Base-by-base conservation (phyloP, 2,888 invertebrate species). In the Hecatera dysodea region DNA sequence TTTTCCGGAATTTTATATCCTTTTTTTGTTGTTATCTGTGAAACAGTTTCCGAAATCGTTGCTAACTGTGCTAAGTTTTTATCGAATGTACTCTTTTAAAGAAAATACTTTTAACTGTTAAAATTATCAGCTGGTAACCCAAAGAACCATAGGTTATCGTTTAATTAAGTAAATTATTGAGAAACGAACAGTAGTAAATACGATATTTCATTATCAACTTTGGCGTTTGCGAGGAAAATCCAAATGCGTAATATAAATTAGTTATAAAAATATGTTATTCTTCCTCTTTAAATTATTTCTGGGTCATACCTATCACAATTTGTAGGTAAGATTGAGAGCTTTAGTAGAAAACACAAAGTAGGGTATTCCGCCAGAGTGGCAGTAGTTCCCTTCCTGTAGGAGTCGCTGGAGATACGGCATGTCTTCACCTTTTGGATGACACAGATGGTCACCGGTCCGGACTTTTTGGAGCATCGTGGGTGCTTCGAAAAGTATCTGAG, bases 61-160 rank as follows among this genome's bases (percentile, higher is more conserved):
- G 12, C 15, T 44, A 27, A 50, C 15, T n/a, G 46, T 52, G 29
- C 19, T 22, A 44, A 36, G n/a, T 55, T 15, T n/a, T 29, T 50
- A 29, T 48, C 22, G 29, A 17, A 69, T 15, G 15, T 9, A 36
- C 6, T 55, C 24, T 55, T 48, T 22, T 56, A 8, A 52, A n/a
- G 36, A 27, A 60, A 48, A 1, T 1, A 36, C 11, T 33, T 36
- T 9, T 36, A 11, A 11, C 11, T 55, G 12, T 19, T 55, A 42
- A 33, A 44, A 17, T 33, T 53, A 73, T 73, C 73, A 22, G 44
- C 27, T 24, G 29, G 17, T 53, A 46, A 62, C 22, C 9, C 27
- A 24, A 39, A 63, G 24, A 46, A 73, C 63, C 44, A 24, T 39
- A 29, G 73, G 74, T 71, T 73, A 71, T 73, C 74, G 24, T 17